Percentiles rank a stretch among this genome's conserved stretches.
phyloP scores from a whole-genome alignment of 2,888 invertebrate species.

The Gnatocerus cornutus region DNA sequence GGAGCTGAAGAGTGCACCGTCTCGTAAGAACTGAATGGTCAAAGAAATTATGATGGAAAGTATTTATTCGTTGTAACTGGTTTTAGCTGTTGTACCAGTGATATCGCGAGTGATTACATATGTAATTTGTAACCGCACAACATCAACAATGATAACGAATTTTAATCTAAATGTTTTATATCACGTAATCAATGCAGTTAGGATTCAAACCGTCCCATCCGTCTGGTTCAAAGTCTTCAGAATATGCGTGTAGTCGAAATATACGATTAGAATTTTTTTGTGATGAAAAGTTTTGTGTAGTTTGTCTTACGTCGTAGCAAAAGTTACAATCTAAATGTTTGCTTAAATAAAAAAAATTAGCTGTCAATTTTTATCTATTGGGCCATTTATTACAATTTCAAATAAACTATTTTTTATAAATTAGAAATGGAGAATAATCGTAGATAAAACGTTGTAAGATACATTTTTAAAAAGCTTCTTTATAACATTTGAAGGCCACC shows the following conservation, averaged over 20 bases:
- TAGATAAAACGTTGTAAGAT: no score
- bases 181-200: constrained; percentile 26
- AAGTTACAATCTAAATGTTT: no score
- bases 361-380: no score
- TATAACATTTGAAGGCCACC: no score
- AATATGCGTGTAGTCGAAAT: not conserved
- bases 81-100: constrained; percentile 19
- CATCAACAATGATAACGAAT: constrained; percentile 42
- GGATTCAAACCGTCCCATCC: constrained; percentile 35
- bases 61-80: constrained; percentile 1
- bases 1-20: constrained; percentile 78
- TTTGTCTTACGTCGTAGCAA: no score
- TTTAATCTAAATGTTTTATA: constrained; percentile 39
- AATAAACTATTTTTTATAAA: no score
- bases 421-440: no score
- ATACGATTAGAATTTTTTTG: no score
- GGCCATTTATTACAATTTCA: no score
- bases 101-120: constrained; percentile 27
- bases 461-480: no score
- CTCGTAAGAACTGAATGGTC: constrained; percentile 73
- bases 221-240: not conserved
- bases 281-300: no score
- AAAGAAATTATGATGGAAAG: not conserved
- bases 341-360: no score
- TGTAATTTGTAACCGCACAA: constrained; percentile 25